A percentile compares a stretch with the other conserved stretches of the same genome.
Conservation (phyloP, 1,140 invertebrate genomes). For the Thaumetopoea pityocampa region DNA sequence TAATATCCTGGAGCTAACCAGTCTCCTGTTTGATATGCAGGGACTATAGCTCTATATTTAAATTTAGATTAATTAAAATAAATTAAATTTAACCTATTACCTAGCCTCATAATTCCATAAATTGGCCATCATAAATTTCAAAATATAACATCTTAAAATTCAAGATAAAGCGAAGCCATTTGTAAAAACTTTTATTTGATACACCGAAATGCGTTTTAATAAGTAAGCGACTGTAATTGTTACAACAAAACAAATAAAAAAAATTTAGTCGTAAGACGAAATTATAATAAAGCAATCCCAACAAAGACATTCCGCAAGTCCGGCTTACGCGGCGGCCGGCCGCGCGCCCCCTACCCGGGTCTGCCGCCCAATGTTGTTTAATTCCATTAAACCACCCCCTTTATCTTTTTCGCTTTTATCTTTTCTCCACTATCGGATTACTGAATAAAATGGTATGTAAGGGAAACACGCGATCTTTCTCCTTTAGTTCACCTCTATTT, state of each 20-base stretch:
- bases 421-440: constrained; percentile 65
- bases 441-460: constrained; percentile 58
- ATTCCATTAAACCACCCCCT: constrained; percentile 73
- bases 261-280: constrained; percentile 28
- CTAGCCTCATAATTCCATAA: no score
- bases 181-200: constrained; percentile 6
- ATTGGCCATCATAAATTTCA: no score
- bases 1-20: no score
- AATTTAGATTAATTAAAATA: no score
- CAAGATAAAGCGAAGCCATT: no score
- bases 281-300: constrained; percentile 42
- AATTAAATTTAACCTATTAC: no score
- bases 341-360: constrained; percentile 16
- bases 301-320: constrained; percentile 67
- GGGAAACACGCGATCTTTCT: constrained; percentile 62
- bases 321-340: constrained; percentile 47
- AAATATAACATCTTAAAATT: no score
- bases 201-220: constrained; percentile 6
- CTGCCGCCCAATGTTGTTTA: constrained; percentile 57
- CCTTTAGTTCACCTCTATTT: constrained; percentile 45
- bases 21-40: no score
- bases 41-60: no score
- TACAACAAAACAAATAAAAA: constrained; percentile 17
- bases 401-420: constrained; percentile 70
- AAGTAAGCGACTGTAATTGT: constrained; percentile 14